Conservation (phyloP, 2,797 vertebrate genomes). For the Mus spretus region DNA sequence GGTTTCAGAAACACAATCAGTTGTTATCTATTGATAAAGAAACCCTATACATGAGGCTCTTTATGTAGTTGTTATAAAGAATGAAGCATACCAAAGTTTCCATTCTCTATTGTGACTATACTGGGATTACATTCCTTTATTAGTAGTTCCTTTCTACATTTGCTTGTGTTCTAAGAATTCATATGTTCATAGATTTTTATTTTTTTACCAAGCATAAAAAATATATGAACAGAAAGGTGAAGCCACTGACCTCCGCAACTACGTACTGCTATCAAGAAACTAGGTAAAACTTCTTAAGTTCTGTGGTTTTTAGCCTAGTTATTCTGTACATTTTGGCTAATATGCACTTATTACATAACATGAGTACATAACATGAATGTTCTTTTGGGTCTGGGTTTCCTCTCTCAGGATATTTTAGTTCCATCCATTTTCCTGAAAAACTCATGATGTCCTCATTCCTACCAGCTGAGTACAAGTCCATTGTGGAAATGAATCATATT, state of each 20-base stretch:
- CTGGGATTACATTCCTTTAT: slow-evolving; percentile 14
- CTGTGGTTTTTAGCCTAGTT: too few relatives aligned
- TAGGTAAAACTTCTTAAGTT: too few relatives aligned
- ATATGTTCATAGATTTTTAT: not conserved
- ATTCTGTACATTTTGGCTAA: too few relatives aligned
- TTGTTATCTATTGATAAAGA: slow-evolving; percentile 57
- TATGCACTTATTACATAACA: too few relatives aligned
- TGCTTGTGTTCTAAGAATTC: slow-evolving; percentile 26
- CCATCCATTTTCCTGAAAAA: too few relatives aligned
- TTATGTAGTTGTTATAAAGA: slow-evolving; percentile 75
- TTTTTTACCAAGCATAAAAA: not conserved
- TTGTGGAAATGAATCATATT: too few relatives aligned
- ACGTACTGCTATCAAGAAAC: not conserved
- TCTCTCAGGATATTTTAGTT: too few relatives aligned
- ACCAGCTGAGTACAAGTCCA: too few relatives aligned
- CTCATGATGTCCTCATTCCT: too few relatives aligned
- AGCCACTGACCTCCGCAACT: not conserved
- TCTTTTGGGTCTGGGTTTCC: too few relatives aligned
- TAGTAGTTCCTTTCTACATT: slow-evolving; percentile 15
- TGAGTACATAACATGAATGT: too few relatives aligned
- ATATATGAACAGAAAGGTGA: not conserved
- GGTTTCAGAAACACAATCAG: not conserved
- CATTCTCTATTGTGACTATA: slow-evolving; percentile 38
- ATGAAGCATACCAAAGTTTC: slow-evolving; percentile 60
- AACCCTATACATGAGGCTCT: slow-evolving; percentile 59